Conservation (phyloP, 2,888 invertebrate genomes). For the Pheosia gnoma region DNA sequence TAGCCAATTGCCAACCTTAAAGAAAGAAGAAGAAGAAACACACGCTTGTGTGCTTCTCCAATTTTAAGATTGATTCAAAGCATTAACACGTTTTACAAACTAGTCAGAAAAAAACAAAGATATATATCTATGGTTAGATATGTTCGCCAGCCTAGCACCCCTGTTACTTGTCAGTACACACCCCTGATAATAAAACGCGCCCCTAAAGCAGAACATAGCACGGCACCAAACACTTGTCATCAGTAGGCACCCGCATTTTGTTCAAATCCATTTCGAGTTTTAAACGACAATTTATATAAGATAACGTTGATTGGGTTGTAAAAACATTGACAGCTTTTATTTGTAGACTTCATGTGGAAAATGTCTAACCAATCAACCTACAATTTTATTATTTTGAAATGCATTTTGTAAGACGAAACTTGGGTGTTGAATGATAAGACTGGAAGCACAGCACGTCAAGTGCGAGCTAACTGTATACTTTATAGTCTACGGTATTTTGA, state of each 20-base stretch:
- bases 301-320: constrained; percentile 1
- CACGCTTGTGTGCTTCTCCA: too few relatives aligned
- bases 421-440: too few relatives aligned
- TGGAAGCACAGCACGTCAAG: too few relatives aligned
- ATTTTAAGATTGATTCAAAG: too few relatives aligned
- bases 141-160: constrained; percentile 40
- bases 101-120: neutral
- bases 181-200: constrained; percentile 63
- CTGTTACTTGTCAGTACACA: constrained; percentile 58
- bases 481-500: too few relatives aligned
- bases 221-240: constrained; percentile 36
- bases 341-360: neutral
- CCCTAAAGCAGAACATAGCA: constrained; percentile 41
- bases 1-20: too few relatives aligned
- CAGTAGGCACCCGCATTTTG: constrained; percentile 26
- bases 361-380: neutral
- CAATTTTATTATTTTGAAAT: too few relatives aligned
- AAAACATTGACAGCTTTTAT: neutral
- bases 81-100: neutral
- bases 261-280: constrained; percentile 12
- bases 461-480: too few relatives aligned
- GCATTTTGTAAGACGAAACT: too few relatives aligned
- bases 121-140: too few relatives aligned
- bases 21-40: too few relatives aligned
- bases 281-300: constrained; percentile 16